Evolutionary conservation across 2,797 vertebrate genomes (phyloP).

Genomic region (Enteromius treurensis): DNA sequence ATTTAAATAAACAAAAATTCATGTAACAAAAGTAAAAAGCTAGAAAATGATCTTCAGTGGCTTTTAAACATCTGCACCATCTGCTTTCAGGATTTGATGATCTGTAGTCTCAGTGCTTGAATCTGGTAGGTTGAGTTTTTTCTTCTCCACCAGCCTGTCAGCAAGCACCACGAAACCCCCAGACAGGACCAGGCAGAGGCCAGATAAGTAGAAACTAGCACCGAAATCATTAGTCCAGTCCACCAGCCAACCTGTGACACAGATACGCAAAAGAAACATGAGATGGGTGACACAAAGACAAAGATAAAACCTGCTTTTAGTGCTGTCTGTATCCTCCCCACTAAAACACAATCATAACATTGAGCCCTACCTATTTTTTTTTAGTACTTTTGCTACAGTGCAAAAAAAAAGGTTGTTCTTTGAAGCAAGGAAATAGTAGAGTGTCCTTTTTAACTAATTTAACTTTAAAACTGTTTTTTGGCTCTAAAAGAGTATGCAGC

Average conservation of each 20-base stretch:
- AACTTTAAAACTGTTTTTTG: neutral
- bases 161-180: constrained; percentile 68
- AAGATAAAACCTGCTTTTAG: neutral
- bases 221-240: constrained; percentile 64
- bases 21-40: neutral
- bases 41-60: neutral
- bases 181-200: constrained; percentile 66
- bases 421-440: neutral
- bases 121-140: constrained; percentile 26
- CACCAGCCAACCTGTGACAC: constrained; percentile 72
- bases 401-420: neutral
- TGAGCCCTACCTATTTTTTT: too few species aligned
- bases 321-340: neutral
- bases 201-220: constrained; percentile 71
- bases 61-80: neutral
- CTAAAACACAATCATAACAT: too few species aligned
- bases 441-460: neutral
- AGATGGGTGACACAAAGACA: neutral
- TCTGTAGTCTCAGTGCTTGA: neutral
- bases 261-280: constrained; percentile 18
- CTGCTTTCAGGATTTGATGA: neutral
- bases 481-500: neutral
- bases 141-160: constrained; percentile 65
- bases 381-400: neutral
- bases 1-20: neutral